A percentile compares a stretch with the other conserved stretches of the same genome.
phyloP scores from a whole-genome alignment of 2,888 invertebrate species.

The Hemicrepidius hirtus region DNA sequence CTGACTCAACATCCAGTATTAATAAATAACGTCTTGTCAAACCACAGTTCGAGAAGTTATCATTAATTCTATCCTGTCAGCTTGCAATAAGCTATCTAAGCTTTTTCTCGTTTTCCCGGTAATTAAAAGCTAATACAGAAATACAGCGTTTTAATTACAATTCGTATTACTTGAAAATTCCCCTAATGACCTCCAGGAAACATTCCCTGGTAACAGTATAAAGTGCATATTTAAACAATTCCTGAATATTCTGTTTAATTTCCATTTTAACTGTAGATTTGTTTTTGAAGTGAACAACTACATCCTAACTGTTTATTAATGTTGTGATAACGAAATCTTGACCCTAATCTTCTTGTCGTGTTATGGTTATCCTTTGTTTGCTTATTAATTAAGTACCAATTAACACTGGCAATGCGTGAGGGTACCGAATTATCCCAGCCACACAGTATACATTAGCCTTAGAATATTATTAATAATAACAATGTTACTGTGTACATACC shows the following conservation, averaged over 20 bases:
- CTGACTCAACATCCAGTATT: not conserved
- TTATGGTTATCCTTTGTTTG: slow-evolving; percentile 6
- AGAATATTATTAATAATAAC: slow-evolving; percentile 1
- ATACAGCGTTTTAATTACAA: not conserved
- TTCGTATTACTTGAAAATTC: too few relatives aligned
- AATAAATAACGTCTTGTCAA: slow-evolving; percentile 15
- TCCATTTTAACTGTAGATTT: not conserved
- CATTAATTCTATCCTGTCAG: slow-evolving; percentile 3
- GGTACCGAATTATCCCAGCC: not conserved
- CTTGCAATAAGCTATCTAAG: not conserved
- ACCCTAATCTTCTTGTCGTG: slow-evolving; percentile 9
- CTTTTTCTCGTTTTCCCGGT: not conserved
- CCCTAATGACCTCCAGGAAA: too few relatives aligned
- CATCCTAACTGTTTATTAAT: not conserved
- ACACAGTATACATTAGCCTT: not conserved
- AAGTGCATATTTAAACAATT: not conserved
- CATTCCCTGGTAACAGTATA: too few relatives aligned
- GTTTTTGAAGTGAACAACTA: not conserved
- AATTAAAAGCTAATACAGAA: not conserved
- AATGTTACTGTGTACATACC: too few relatives aligned
- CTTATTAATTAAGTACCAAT: slow-evolving; percentile 1
- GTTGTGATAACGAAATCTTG: slow-evolving; percentile 3
- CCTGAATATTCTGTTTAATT: not conserved
- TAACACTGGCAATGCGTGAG: not conserved
- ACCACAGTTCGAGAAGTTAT: not conserved